A percentile compares a stretch with the other conserved stretches of the same genome.
Evolutionary conservation across 2,888 invertebrate species (phyloP).

Genomic region (Brachynemurus nebulosus): DNA sequence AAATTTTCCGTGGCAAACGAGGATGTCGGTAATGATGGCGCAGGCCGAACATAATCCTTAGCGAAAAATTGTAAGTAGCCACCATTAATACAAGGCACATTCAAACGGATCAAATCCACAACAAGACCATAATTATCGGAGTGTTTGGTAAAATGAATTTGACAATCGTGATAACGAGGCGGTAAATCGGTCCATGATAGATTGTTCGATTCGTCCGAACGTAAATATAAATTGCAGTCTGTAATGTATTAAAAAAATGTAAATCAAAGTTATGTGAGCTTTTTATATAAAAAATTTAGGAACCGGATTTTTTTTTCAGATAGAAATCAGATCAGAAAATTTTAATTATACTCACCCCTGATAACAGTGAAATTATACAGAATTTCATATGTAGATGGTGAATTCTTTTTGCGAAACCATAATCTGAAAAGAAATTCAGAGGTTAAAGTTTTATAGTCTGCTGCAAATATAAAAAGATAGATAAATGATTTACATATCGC

Average conservation of each 20-base stretch:
- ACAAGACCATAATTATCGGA: slow-evolving; percentile 40
- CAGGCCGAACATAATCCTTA: slow-evolving; percentile 10
- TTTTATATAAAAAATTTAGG: no score
- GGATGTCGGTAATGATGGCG: slow-evolving; percentile 17
- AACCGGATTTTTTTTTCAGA: no score
- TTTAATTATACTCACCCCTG: not conserved
- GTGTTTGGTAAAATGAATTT: slow-evolving; percentile 37
- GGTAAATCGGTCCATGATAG: slow-evolving; percentile 39
- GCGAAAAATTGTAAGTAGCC: slow-evolving; percentile 42
- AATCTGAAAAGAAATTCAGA: not conserved
- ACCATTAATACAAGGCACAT: slow-evolving; percentile 51
- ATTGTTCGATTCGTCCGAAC: slow-evolving; percentile 33
- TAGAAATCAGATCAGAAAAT: no score
- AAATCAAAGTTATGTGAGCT: not conserved
- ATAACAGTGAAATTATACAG: not conserved
- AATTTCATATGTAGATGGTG: not conserved
- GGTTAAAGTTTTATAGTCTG: no score
- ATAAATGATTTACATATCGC: no score
- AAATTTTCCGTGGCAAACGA: not conserved
- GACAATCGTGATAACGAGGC: slow-evolving; percentile 34
- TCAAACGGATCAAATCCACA: slow-evolving; percentile 48
- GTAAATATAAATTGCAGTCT: slow-evolving; percentile 46
- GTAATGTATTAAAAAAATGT: slow-evolving; percentile 30
- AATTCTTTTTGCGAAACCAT: not conserved
- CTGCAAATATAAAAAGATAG: no score